Base-by-base conservation (phyloP, 1,140 invertebrate species). In the Diuraphis noxia region DNA sequence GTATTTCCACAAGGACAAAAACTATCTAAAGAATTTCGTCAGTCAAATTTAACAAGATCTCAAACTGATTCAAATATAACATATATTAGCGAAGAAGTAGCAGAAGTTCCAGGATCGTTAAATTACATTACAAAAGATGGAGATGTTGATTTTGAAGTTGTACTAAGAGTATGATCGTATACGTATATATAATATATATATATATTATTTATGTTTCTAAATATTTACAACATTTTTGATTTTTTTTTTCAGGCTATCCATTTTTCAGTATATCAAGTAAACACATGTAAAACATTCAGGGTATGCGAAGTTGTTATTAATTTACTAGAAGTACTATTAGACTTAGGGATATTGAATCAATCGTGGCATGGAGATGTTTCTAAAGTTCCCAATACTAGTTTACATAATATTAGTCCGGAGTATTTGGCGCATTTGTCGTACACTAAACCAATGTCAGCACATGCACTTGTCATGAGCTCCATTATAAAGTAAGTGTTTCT, bases 111-210 rank as follows among this genome's bases (percentile, higher is more conserved):
- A 0, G 99, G 98, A 1, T 98, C 98, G 0, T 94, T 96, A 30
- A 96, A 96, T 93, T 99, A 99, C 93, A 99, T 99, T 46, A 99
- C 98, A 46, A 96, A 97, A 93, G 98, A 99, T 93, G 99, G 99
- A 1, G 97, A 98, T 93, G 96, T 99, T 79, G 97, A 99, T 94
- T 96, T 98, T 92, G 96, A 97, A 94, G 97, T 99, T 19, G 96
- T 99, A 5, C 94, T 99, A 30, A 97, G 98, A 95, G 97, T 97
- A 94, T 36, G 72, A 52, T 43, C 23, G 25, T 23, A 4, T n/a
- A n/a, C n/a, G n/a, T n/a, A n/a, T n/a, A n/a, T n/a, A n/a, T n/a
- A n/a, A n/a, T n/a, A n/a, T n/a, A n/a, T n/a, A n/a, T 10, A 40
- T 56, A 13, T 23, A 40, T 34, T 34, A 36, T 23, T 34, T 40